These are phyloP conservation scores for Drosophila mimetica DNA, from an alignment of 2,888 invertebrate species.

Conservation along the genomic window DNA sequence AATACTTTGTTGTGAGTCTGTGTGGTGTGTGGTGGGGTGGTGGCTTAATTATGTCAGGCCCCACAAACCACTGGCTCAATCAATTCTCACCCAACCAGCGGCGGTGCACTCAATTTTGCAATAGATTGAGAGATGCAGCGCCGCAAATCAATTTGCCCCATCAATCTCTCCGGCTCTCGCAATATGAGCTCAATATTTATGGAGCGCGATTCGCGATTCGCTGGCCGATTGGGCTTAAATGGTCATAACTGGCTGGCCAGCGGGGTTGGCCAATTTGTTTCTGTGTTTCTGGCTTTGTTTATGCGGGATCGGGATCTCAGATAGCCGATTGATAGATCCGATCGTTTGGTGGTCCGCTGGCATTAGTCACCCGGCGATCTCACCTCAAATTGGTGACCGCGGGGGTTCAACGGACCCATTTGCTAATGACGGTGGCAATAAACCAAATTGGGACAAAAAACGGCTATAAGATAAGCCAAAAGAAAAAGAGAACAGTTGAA, in stretches of 20 bases:
- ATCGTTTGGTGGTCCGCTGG: slow-evolving; percentile 15
- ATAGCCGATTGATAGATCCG: slow-evolving; percentile 35
- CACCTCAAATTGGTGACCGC: slow-evolving; percentile 19
- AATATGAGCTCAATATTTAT: slow-evolving; percentile 49
- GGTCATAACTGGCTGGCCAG: slow-evolving; percentile 41
- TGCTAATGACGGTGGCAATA: slow-evolving; percentile 11
- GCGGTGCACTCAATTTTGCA: slow-evolving; percentile 51
- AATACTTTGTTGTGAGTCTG: background rate
- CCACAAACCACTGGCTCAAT: slow-evolving; percentile 24
- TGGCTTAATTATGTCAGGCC: slow-evolving; percentile 60
- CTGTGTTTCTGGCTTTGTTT: slow-evolving; percentile 12
- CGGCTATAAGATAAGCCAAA: background rate
- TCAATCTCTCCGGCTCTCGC: slow-evolving; percentile 30
- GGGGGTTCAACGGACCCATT: slow-evolving; percentile 24
- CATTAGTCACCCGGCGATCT: slow-evolving; percentile 36
- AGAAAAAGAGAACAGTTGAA: background rate
- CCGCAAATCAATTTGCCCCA: slow-evolving; percentile 61
- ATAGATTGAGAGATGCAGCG: slow-evolving; percentile 58
- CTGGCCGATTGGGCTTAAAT: slow-evolving; percentile 38
- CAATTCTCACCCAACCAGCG: slow-evolving; percentile 35
- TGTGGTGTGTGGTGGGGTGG: background rate
- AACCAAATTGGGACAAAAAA: slow-evolving; percentile 10
- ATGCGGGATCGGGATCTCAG: slow-evolving; percentile 33
- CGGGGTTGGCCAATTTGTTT: slow-evolving; percentile 36
- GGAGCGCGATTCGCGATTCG: slow-evolving; percentile 35